Evolutionary conservation across 2,113 vertebrate genomes (phyloP), one percentile per base, ranked within the genome.

Genomic region (Melanostigma gelatinosum): DNA sequence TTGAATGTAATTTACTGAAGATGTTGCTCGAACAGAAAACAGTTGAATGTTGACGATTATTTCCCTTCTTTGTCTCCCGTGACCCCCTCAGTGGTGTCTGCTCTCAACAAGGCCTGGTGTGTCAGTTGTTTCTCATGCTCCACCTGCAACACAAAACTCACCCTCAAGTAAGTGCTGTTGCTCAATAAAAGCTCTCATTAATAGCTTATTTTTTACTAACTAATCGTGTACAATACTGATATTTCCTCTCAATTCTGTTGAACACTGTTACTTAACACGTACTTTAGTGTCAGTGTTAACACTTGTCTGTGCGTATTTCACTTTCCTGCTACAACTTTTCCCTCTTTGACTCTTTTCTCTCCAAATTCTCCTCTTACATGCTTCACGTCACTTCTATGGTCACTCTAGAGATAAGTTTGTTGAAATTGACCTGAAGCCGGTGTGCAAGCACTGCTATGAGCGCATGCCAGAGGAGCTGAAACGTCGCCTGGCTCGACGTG

Each of bases 21-120:
- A 62, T 80, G 54, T 58, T 65, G 4, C 36, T 68, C 62, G 20
- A 64, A 66, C 40, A 54, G 10, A 42, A 18, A 78, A 29, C 6
- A 27, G 16, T 36, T 46, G 4, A 34, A 13, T 72, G 52, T 65
- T 75, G 32, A 34, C 32, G 8, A 63, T 68, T 1, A 50, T 75
- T 64, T 79, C n/a, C 83, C 58, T 66, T 20, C 48, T n/a, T 12
- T 52, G 34, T 4, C 32, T 34, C 4, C 44, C 10, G 9, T 79
- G 4, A 71, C 4, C 73, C 38, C 7, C 44, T 22, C 83, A 99
- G 98, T 99, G 93, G 98, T 99, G 4, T 99, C 98, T 6, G 98
- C 98, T 66, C 95, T 99, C 88, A 99, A 99, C 93, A 99, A 99
- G 90, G 98, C 98, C 79, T 99, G 98, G 98, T 99, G 98, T 48